Evolutionary conservation across 2,797 vertebrate species (phyloP).

Genomic region (Alosa sapidissima): DNA sequence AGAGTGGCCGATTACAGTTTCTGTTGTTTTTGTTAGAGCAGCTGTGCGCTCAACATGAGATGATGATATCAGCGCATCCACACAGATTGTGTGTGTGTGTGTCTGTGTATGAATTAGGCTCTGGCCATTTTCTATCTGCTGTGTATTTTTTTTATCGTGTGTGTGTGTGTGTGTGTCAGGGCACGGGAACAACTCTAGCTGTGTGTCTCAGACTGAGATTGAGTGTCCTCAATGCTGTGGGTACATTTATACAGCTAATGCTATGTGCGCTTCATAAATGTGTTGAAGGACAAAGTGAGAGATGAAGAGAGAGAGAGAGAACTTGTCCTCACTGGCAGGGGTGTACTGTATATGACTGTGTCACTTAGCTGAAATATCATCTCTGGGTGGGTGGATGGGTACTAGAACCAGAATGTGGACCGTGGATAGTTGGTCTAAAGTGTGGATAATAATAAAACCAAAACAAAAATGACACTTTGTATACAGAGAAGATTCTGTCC

Average conservation of each 20-base stretch:
- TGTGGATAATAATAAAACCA: background rate
- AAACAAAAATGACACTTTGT: background rate
- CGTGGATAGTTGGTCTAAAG: background rate
- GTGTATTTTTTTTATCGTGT: no score
- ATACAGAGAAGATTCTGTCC: background rate
- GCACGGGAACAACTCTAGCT: background rate
- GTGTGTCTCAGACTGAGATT: background rate
- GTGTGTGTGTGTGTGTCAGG: background rate
- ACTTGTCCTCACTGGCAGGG: background rate
- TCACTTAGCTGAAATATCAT: constrained; percentile 2
- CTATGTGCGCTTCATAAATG: background rate
- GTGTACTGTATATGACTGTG: background rate
- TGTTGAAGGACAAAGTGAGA: background rate
- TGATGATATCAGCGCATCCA: constrained; percentile 37
- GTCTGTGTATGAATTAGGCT: constrained; percentile 5
- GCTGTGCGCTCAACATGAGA: constrained; percentile 22
- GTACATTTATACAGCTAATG: background rate
- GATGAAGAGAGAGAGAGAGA: background rate
- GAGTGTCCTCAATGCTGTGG: background rate
- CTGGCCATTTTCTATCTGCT: no score
- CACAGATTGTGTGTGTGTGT: background rate
- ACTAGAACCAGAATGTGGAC: background rate
- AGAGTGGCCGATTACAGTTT: background rate
- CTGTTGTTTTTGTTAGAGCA: background rate
- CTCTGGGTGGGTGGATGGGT: background rate